Evolutionary conservation across 2,113 vertebrate genomes (phyloP).

Genomic region (Anhinga rufa): DNA sequence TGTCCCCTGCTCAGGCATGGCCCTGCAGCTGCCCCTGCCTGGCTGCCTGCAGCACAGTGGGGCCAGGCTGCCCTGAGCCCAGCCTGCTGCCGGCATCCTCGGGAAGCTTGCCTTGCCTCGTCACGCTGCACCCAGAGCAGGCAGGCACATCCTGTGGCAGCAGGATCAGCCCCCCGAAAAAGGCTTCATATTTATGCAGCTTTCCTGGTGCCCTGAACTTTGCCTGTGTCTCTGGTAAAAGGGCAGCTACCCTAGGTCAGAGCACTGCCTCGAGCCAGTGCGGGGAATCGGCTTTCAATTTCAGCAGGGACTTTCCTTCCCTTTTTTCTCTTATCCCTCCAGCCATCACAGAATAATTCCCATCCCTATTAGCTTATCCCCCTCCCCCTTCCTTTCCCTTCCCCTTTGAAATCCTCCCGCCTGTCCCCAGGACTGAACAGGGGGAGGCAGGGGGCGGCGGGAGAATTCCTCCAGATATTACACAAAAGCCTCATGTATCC

Average conservation of each 20-base stretch:
- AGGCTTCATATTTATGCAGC: constrained; percentile 65
- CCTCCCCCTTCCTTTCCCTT: constrained; percentile 64
- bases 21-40: not conserved
- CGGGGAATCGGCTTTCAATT: constrained; percentile 67
- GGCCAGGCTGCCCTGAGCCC: not conserved
- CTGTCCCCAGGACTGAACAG: constrained; percentile 62
- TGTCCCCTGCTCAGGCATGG: not conserved
- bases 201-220: constrained; percentile 46
- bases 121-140: not conserved
- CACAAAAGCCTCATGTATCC: constrained; percentile 79
- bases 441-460: constrained; percentile 7
- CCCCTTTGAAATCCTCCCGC: constrained; percentile 74
- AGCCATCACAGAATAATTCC: constrained; percentile 68
- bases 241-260: constrained; percentile 73
- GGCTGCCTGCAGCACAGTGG: not conserved
- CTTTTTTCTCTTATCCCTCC: constrained; percentile 56
- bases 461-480: constrained; percentile 68
- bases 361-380: constrained; percentile 64
- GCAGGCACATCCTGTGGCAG: not conserved
- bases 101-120: not conserved
- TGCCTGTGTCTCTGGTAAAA: constrained; percentile 58
- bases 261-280: constrained; percentile 69
- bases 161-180: not conserved
- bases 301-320: constrained; percentile 61
- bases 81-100: not conserved